Conservation (phyloP, 2,888 invertebrate species). For the Andrena dorsata region DNA sequence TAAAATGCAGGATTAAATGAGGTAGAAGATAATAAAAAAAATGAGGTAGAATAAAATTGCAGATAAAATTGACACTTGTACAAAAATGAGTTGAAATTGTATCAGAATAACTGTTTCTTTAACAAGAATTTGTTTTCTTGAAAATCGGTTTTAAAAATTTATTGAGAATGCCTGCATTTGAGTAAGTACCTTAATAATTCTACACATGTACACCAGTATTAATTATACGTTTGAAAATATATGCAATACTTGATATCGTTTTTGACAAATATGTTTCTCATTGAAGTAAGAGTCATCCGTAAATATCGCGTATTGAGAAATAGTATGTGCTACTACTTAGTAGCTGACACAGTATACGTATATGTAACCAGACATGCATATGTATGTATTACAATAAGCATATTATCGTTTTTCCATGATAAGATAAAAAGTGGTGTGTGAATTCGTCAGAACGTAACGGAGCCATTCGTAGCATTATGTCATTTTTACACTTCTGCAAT, state of each 20-base stretch:
- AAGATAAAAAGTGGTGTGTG: neutral
- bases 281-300: neutral
- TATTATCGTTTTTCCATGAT: neutral
- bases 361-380: neutral
- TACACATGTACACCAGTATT: no score
- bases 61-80: no score
- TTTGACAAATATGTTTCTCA: neutral
- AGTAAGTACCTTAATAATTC: no score
- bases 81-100: no score
- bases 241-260: neutral
- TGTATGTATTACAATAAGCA: neutral
- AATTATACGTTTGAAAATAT: neutral
- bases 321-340: neutral
- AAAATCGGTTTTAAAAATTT: no score
- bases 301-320: neutral
- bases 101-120: no score
- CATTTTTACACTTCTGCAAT: neutral
- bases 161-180: no score
- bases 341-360: neutral
- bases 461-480: neutral
- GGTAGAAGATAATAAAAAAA: no score
- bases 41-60: no score
- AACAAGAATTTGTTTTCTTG: no score
- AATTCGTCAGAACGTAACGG: neutral
- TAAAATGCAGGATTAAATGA: no score